Evolutionary conservation across 2,797 vertebrate genomes (phyloP).

Genomic region (Phalanger gymnotis): DNA sequence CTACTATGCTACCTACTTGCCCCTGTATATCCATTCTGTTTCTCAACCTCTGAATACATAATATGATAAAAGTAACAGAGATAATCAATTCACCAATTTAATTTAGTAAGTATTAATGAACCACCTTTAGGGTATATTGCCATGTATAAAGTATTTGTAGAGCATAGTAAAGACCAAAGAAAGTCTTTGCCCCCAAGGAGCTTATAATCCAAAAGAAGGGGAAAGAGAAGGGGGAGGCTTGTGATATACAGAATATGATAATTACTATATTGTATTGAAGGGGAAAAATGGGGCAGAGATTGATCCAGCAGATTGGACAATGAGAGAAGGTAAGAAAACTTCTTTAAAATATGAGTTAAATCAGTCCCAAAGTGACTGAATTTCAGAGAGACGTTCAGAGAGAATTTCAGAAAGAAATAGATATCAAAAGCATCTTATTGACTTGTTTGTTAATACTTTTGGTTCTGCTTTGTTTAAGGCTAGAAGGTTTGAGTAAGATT

Average conservation of each 20-base stretch:
- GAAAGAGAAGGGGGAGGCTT: rapidly evolving
- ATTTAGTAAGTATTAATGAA: neutral
- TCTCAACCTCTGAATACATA: neutral
- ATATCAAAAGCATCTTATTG: neutral
- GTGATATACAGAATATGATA: neutral
- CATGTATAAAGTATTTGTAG: neutral
- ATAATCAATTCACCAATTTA: neutral
- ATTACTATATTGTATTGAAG: rapidly evolving
- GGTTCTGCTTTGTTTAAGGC: neutral
- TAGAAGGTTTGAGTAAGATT: neutral
- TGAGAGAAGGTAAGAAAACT: neutral
- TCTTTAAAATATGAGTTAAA: neutral
- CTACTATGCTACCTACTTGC: neutral
- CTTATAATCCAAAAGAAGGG: neutral
- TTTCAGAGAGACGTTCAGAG: neutral
- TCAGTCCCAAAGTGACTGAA: neutral
- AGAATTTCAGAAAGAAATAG: neutral
- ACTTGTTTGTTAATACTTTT: neutral
- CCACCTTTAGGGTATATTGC: neutral
- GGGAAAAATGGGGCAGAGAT: too few species aligned
- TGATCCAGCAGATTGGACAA: neutral
- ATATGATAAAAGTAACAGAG: neutral
- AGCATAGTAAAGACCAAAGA: neutral
- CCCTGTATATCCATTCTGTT: neutral
- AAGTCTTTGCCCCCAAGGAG: neutral